phyloP scores from a whole-genome alignment of 2,113 vertebrate species.

The Ammodramus savannarum region DNA sequence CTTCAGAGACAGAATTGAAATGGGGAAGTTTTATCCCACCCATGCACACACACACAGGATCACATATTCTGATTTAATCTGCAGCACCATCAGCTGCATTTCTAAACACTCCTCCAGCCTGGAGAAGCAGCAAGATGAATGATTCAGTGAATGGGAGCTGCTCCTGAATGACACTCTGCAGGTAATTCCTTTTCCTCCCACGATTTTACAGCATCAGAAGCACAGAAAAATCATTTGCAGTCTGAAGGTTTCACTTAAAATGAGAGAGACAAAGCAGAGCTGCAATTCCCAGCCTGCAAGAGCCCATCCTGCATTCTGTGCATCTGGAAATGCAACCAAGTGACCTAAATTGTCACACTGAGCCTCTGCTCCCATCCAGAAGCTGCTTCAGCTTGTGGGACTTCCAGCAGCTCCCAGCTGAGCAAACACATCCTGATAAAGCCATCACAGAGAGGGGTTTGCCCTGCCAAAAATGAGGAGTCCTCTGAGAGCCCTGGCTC shows the following conservation, averaged over 20 bases:
- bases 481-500: conserved; percentile 8
- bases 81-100: background rate
- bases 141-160: background rate
- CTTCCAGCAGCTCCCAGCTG: conserved; percentile 47
- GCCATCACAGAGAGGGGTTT: background rate
- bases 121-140: background rate
- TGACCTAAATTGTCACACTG: background rate
- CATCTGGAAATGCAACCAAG: conserved; percentile 10
- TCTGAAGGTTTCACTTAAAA: background rate
- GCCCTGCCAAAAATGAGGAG: background rate
- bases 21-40: background rate
- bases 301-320: background rate
- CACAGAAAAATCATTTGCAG: background rate
- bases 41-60: background rate
- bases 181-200: background rate
- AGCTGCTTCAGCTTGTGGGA: background rate
- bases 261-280: background rate
- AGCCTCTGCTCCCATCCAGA: background rate
- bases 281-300: background rate
- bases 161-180: background rate
- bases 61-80: background rate
- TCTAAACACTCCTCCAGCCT: background rate
- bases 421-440: conserved; percentile 33
- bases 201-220: background rate
- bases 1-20: background rate